Evolutionary conservation across 2,797 vertebrate species (phyloP), one percentile per base, ranked within the genome.

Genomic region (Acipenser transmontanus): DNA sequence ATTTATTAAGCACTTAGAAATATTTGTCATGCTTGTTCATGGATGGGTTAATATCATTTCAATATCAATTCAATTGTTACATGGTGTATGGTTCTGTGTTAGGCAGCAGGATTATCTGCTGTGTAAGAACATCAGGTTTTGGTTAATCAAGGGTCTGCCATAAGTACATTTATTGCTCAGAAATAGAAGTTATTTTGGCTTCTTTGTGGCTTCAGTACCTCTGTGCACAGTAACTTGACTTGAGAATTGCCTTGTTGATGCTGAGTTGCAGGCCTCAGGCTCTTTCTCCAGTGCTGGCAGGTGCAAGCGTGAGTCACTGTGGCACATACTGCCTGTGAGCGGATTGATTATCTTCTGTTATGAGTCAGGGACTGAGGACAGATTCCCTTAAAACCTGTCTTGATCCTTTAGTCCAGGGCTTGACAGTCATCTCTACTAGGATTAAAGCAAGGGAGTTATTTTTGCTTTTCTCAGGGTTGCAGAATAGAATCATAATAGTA

Each of bases 381-480:
- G 73, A 72, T 79, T 82, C 80, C 80, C 72, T 79, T 72, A 84
- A 83, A 82, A 80, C 78, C 71, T 70, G 62, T 70, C 75, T 69
- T 71, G 17, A 1, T 56, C 8, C 65, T 14, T 13, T 10, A 8
- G 56, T 50, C 14, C 13, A 7, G 47, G 65, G 8, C 57, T 48
- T 12, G 56, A 48, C 10, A 61, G 12, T 61, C 10, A 61, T 61
- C 47, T 9, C 47, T 61, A 61, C 14, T 61, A 6, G 5, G 9
- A 17, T 10, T 34, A 11, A 61, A 20, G 9, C 11, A 61, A 59
- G 7, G 10, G 10, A 54, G 51, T 65, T 65, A 34, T 13, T 8
- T n/a, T 62, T 47, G 17, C 61, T 47, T 5, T 10, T 9, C 34
- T 2, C 59, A 12, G n/a, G 34, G 34, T 34, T 34, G 34, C 34